Conservation (phyloP, 2,113 vertebrate genomes). For the Otis tarda region DNA sequence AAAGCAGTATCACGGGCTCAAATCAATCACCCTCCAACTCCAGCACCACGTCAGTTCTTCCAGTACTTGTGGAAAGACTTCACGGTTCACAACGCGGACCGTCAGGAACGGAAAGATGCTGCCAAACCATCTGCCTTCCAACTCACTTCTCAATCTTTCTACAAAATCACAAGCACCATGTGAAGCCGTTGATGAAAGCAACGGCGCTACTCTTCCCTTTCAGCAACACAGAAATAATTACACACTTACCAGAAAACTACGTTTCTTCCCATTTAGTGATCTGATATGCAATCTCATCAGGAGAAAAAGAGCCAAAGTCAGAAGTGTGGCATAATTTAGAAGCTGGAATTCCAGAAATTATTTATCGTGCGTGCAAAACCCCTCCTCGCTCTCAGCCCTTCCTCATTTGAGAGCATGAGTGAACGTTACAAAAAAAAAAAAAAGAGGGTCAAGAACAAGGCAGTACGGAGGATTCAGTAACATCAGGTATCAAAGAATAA, state of each 20-base stretch:
- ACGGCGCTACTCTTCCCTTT: not conserved
- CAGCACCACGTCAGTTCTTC: not conserved
- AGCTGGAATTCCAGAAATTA: not conserved
- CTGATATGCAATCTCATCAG: not conserved
- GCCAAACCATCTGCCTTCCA: not conserved
- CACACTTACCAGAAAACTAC: not conserved
- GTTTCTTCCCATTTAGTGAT: not conserved
- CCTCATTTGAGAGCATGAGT: not conserved
- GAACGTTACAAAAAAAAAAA: not conserved
- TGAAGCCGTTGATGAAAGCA: not conserved
- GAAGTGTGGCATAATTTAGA: not conserved
- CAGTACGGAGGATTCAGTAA: not conserved
- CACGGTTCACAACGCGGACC: not conserved
- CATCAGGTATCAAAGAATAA: not conserved
- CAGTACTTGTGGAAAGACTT: not conserved
- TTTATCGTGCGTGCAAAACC: not conserved
- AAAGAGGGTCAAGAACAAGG: not conserved
- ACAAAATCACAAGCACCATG: not conserved
- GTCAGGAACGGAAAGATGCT: not conserved
- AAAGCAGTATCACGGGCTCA: not conserved
- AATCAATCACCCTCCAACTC: not conserved
- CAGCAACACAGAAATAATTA: not conserved
- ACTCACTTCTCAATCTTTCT: not conserved
- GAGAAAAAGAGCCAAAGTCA: not conserved
- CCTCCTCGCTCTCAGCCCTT: not conserved